Evolutionary conservation across 2,797 vertebrate genomes (phyloP), one percentile per base, ranked within the genome.

Genomic region (Lepus townsendii): DNA sequence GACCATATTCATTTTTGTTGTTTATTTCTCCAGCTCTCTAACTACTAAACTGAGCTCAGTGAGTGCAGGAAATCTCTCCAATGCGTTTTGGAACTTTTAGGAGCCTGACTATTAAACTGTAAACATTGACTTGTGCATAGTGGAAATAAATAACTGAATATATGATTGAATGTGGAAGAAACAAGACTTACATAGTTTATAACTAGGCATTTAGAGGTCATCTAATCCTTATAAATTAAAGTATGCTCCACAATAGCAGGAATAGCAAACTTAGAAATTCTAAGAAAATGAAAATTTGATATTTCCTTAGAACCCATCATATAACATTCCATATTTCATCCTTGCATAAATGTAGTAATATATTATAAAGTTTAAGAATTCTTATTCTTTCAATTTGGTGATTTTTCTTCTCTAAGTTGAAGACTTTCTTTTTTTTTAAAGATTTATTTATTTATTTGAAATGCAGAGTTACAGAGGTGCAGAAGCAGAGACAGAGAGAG

Each of bases 81-180:
- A 30, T 47, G 52, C 14, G 54, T 90, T 42, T 75, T 78, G 57
- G 13, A 91, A 63, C 71, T 92, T 87, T 83, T 72, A 88, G 77
- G 66, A 6, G 26, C 22, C 30, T 79, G 12, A 16, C 65, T n/a
- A 32, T 77, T 94, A 54, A 76, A 9, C 35, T 91, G 42, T 87
- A 38, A 77, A 32, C 8, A 54, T 13, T 73, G 69, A 52, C 17
- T 63, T 79, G 22, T 91, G 50, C 88, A 69, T 60, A 24, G 32
- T 87, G 26, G 27, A 75, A 95, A 93, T 86, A 78, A 90, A 47
- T 96, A 78, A 82, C 47, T 68, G 17, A 73, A 76, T 84, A 89
- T 42, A 60, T 87, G 17, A 96, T 65, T 54, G 20, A 66, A 71
- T 88, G 13, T 83, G 66, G 32, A 92, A 66, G 30, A 79, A 93